Evolutionary conservation across 2,113 vertebrate genomes (phyloP), one percentile per base, ranked within the genome.

Genomic region (Myrmecophaga tridactyla): DNA sequence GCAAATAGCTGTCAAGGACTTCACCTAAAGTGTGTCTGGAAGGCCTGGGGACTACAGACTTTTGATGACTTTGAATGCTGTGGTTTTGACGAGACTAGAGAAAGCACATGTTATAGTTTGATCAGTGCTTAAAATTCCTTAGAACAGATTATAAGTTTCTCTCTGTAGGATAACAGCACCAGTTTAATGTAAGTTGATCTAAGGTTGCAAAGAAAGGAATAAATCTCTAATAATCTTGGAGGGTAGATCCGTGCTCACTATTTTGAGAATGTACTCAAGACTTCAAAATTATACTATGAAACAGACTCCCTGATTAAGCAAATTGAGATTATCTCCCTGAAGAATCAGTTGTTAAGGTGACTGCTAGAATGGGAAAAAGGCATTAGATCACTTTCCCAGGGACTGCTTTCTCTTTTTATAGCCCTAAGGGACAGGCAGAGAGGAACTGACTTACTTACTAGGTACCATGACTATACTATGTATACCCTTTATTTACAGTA

Each of bases 171-270:
- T 92, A 77, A 53, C 48, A 39, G 43, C 31, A 46, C 15, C 36
- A 41, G 65, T 78, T 85, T 88, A 88, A 84, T 14, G 1, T 65
- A 95, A 87, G 51, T 70, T 91, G 63, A 76, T 78, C 36, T 53
- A 53, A 88, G 77, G 25, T 43, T 88, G 65, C 86, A n/a, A 95
- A 67, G 58, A 27, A 9, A 95, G 23, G 18, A 94, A 56, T 92
- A 73, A 69, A 69, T 92, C 53, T 93, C 51, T 85, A 60, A 36
- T 60, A 75, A 89, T 46, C n/a, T 81, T 94, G 12, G 34, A 67
- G 73, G 36, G 29, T 94, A 80, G 41, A 78, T 9, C 51, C 5
- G 1, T n/a, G n/a, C 72, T 90, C 62, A 67, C 6, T 58, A n/a
- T 92, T 84, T 93, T 92, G 25, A 90, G 53, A 92, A 87, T 76